Conservation (phyloP, 2,888 invertebrate species). For the Opisthograptis luteolata region DNA sequence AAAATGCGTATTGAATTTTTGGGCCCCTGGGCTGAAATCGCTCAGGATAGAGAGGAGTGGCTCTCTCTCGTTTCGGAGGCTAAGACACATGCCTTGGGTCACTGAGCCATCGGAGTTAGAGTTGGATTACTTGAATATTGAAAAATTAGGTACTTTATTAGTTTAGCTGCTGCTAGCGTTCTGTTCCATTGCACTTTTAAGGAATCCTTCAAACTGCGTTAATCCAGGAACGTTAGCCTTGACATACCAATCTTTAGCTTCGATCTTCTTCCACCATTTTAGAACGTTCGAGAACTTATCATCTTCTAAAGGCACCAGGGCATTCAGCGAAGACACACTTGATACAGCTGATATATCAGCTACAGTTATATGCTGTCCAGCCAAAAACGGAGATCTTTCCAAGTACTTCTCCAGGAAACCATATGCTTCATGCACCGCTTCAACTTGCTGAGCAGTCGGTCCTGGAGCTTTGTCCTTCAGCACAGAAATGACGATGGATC, state of each 20-base stretch:
- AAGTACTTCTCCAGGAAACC: conserved; percentile 52
- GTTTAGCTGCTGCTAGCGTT: conserved; percentile 15
- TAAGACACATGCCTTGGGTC: too few species aligned
- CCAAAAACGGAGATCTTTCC: conserved; percentile 43
- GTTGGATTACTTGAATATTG: too few species aligned
- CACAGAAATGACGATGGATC: conserved; percentile 22
- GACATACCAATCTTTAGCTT: conserved; percentile 47
- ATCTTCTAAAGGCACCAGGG: conserved; percentile 42
- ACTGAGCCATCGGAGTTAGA: too few species aligned
- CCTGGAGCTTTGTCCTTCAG: conserved; percentile 28
- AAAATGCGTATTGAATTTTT: too few species aligned
- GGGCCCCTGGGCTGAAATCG: too few species aligned
- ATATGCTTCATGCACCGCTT: conserved; percentile 45
- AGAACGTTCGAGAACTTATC: conserved; percentile 43
- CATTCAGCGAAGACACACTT: conserved; percentile 44
- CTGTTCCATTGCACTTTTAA: conserved; percentile 29
- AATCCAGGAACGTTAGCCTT: conserved; percentile 49
- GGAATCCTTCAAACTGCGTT: conserved; percentile 16
- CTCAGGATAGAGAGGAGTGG: too few species aligned
- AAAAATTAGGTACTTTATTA: too few species aligned
- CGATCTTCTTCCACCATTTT: conserved; percentile 45
- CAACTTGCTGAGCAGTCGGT: conserved; percentile 36
- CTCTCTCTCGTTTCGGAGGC: too few species aligned
- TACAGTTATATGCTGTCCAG: conserved; percentile 47
- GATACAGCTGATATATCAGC: conserved; percentile 54